Conservation (phyloP, 2,888 invertebrate species). For the Teinopalpus imperialis region DNA sequence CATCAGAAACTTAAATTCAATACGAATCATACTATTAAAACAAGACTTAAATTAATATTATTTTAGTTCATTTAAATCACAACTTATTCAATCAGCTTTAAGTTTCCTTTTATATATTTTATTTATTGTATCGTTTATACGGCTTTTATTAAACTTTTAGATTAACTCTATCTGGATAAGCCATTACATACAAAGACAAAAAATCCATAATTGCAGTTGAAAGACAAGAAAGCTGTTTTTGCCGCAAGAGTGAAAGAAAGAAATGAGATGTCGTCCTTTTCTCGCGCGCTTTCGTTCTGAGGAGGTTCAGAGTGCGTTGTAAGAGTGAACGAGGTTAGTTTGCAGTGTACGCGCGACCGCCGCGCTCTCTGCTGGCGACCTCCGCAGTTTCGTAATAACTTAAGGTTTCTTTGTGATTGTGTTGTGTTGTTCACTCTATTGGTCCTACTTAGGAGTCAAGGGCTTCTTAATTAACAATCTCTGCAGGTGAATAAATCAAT, state of each 20-base stretch:
- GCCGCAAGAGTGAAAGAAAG: constrained; percentile 58
- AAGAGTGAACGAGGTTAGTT: constrained; percentile 68
- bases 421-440: constrained; percentile 46
- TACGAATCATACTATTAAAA: too few relatives aligned
- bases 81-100: too few relatives aligned
- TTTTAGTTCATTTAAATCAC: too few relatives aligned
- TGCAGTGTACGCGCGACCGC: constrained; percentile 72
- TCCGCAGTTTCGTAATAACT: constrained; percentile 59
- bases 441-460: constrained; percentile 51
- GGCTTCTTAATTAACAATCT: constrained; percentile 32
- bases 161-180: background rate
- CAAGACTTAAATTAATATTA: too few relatives aligned
- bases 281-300: constrained; percentile 67
- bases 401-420: constrained; percentile 70
- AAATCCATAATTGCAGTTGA: constrained; percentile 43
- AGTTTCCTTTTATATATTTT: too few relatives aligned
- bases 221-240: constrained; percentile 64
- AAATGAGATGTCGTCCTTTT: constrained; percentile 72
- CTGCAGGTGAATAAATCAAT: constrained; percentile 55
- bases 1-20: too few relatives aligned
- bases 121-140: too few relatives aligned
- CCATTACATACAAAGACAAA: constrained; percentile 13
- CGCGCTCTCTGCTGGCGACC: constrained; percentile 73
- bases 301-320: constrained; percentile 47
- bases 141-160: too few relatives aligned